A percentile compares a stretch with the other conserved stretches of the same genome.
These are phyloP conservation scores for Automeris io DNA, from an alignment of 2,888 invertebrate species.

Conservation along the genomic window DNA sequence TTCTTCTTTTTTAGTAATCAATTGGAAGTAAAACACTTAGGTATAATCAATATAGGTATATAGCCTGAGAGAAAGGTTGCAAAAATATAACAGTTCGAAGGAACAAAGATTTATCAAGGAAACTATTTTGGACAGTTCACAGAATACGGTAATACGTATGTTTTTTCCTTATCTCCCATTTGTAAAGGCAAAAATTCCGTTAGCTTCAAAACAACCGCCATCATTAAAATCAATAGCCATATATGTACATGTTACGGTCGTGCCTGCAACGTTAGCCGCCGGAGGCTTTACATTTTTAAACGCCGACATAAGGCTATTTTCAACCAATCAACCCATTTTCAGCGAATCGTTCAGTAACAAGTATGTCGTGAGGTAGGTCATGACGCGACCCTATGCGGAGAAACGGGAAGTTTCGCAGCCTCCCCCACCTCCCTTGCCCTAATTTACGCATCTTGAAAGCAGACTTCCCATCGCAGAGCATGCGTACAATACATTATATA, in stretches of 20 bases:
- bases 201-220: slow-evolving; percentile 13
- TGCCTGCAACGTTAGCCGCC: slow-evolving; percentile 27
- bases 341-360: slow-evolving; percentile 18
- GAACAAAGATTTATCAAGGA: not conserved
- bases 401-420: slow-evolving; percentile 33
- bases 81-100: not conserved
- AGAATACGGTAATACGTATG: not conserved
- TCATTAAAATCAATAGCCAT: slow-evolving; percentile 20
- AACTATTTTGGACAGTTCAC: too few species aligned
- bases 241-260: slow-evolving; percentile 21
- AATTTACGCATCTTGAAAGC: slow-evolving; percentile 29
- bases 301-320: not conserved
- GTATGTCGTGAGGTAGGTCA: slow-evolving; percentile 63
- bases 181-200: slow-evolving; percentile 5
- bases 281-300: slow-evolving; percentile 8
- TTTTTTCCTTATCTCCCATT: not conserved
- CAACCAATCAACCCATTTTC: slow-evolving; percentile 6
- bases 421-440: slow-evolving; percentile 32
- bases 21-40: too few species aligned
- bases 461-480: slow-evolving; percentile 21
- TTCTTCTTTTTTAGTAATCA: too few species aligned
- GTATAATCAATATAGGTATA: too few species aligned
- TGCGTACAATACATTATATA: slow-evolving; percentile 15
- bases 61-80: too few species aligned
- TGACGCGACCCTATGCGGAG: slow-evolving; percentile 30